Evolutionary conservation across 2,888 invertebrate genomes (phyloP), one percentile per base, ranked within the genome.

Genomic region (Agrotis clavis): DNA sequence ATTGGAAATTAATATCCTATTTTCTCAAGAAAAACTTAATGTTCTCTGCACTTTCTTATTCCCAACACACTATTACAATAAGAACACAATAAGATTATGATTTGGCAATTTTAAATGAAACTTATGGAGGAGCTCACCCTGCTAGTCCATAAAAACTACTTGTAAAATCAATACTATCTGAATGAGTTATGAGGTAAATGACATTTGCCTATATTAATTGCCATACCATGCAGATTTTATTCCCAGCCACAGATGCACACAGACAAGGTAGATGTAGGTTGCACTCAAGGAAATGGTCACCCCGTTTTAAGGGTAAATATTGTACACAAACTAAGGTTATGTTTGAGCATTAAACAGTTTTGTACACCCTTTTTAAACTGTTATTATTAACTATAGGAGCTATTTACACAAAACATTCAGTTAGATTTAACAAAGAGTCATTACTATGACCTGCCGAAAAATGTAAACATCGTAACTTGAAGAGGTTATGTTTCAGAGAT

Each of bases 161-260:
- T 19, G 16, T 13, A 45, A 76, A 77, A 81, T 79, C 81, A 79
- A 79, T 79, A 76, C 25, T 63, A 25, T 1, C 9, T 62, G 63
- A 35, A 1, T 53, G 21, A 45, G 30, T 25, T 50, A 47, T 7
- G 59, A 69, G 67, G 50, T 73, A 30, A 30, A 54, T 75, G 77
- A 72, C 77, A 79, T 63, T 63, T 67, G 41, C n/a, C 47, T 19
- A 41, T 66, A 45, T 64, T 67, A 71, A 76, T 79, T 66, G 77
- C 73, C 51, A 77, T 75, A 57, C 13, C 25, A 65, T 79, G 60
- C 76, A 80, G 53, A 67, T 77, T 19, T 53, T 48, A 67, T 68
- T 63, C 51, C 59, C 51, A 18, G 7, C 56, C 63, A 71, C 51
- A 78, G 57, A 62, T 69, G 74, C 53, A 76, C 63, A 77, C 21